Evolutionary conservation across 2,797 vertebrate species (phyloP).

Genomic region (Mionectes olivaceus): DNA sequence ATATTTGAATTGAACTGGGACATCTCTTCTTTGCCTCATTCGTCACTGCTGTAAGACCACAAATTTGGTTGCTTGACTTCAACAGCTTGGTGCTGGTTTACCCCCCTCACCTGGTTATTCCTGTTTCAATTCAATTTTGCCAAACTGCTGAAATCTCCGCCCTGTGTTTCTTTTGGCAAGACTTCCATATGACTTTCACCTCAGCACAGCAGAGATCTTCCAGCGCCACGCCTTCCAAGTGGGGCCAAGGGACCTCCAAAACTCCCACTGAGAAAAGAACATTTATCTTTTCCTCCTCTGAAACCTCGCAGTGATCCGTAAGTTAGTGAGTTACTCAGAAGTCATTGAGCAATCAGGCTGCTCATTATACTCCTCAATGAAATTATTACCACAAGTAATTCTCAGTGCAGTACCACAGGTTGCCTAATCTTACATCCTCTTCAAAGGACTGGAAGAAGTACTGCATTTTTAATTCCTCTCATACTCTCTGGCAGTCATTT

Average conservation of each 20-base stretch:
- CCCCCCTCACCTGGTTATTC: neutral
- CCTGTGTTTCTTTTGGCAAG: neutral
- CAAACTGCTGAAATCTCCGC: neutral
- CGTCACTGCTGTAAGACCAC: neutral
- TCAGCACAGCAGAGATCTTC: neutral
- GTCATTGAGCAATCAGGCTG: neutral
- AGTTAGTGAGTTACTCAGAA: neutral
- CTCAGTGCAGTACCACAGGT: neutral
- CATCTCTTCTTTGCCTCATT: neutral
- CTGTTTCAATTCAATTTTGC: neutral
- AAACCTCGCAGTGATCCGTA: neutral
- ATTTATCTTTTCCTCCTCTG: neutral
- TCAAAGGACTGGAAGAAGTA: neutral
- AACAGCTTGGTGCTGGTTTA: neutral
- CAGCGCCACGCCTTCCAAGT: rapidly evolving
- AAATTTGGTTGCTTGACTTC: neutral
- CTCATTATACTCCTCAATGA: neutral
- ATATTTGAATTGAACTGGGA: neutral
- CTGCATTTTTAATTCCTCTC: neutral
- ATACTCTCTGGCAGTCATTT: neutral
- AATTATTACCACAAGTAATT: neutral
- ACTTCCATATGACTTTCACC: neutral
- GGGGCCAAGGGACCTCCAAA: neutral
- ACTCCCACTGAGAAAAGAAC: neutral
- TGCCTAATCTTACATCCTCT: neutral